A percentile compares a stretch with the other conserved stretches of the same genome.
Conservation (phyloP, 30 jellyfish, hydroid and myxozoan genomes). For the Cassiopea andromeda region DNA sequence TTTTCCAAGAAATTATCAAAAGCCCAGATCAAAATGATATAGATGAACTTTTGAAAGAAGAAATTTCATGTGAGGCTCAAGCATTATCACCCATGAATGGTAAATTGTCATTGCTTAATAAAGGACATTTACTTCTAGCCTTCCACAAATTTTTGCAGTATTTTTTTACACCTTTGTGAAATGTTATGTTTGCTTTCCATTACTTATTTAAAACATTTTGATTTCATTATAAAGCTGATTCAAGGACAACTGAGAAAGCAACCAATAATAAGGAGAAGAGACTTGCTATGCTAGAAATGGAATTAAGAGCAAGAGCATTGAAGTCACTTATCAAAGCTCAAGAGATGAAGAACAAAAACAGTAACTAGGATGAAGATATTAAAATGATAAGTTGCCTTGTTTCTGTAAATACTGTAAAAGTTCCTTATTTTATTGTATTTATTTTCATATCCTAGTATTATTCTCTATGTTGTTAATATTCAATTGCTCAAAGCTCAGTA, state of each 20-base stretch:
- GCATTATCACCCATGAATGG: background rate
- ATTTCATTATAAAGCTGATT: slow-evolving; percentile 16
- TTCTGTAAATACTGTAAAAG: too few species aligned
- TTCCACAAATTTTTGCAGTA: too few species aligned
- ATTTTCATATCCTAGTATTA: too few species aligned
- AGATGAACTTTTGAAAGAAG: slow-evolving; percentile 66
- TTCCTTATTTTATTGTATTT: too few species aligned
- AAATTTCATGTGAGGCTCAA: background rate
- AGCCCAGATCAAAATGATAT: slow-evolving; percentile 63
- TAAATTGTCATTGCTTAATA: background rate
- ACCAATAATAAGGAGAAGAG: slow-evolving; percentile 13
- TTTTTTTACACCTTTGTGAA: background rate
- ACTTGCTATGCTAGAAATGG: slow-evolving; percentile 53
- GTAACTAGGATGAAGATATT: background rate
- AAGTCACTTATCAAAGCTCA: slow-evolving; percentile 77
- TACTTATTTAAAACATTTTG: background rate
- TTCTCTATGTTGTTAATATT: too few species aligned
- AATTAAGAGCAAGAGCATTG: slow-evolving; percentile 93
- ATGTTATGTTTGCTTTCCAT: background rate
- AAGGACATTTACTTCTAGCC: too few species aligned
- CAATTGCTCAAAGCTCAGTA: too few species aligned
- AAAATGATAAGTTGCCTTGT: too few species aligned
- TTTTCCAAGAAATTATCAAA: slow-evolving; percentile 54
- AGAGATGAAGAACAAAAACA: slow-evolving; percentile 40
- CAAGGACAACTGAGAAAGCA: slow-evolving; percentile 37